Conservation (phyloP, 2,797 vertebrate species). For the Oreochromis mossambicus region DNA sequence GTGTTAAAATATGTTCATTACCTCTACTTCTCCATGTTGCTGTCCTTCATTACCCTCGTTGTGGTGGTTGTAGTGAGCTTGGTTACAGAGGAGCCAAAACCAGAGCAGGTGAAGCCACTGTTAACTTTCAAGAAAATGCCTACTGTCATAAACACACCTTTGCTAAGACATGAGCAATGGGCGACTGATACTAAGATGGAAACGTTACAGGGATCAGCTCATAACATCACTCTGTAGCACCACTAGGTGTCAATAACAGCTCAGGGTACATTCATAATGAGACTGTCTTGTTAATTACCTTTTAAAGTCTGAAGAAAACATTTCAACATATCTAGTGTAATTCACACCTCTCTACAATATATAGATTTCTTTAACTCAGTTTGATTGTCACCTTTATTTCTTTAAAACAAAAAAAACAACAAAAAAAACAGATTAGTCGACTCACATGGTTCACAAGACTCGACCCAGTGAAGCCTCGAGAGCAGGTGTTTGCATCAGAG, state of each 20-base stretch:
- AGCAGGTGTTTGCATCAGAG: constrained; percentile 51
- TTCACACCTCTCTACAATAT: not conserved
- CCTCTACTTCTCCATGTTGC: constrained; percentile 90
- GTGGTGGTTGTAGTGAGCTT: constrained; percentile 80
- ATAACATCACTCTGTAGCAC: not conserved
- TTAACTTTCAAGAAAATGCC: not conserved
- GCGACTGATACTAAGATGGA: not conserved
- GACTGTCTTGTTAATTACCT: not conserved
- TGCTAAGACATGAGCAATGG: not conserved
- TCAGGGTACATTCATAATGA: not conserved
- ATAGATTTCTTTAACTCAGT: not conserved
- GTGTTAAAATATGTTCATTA: constrained; percentile 88
- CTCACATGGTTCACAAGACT: constrained; percentile 93
- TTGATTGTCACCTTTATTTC: not conserved
- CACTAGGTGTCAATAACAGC: constrained; percentile 13
- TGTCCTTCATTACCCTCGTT: constrained; percentile 77
- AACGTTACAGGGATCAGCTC: not conserved
- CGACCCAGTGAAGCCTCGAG: constrained; percentile 57
- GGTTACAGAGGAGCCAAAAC: constrained; percentile 80
- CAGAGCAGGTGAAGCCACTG: constrained; percentile 77
- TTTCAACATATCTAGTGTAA: not conserved
- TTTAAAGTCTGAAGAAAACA: not conserved
- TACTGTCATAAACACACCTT: not conserved
- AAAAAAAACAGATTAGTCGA: constrained; percentile 75
- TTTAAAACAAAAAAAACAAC: fast-evolving